Base-by-base conservation (phyloP, 2,888 invertebrate species). In the Bellardia pandia region DNA sequence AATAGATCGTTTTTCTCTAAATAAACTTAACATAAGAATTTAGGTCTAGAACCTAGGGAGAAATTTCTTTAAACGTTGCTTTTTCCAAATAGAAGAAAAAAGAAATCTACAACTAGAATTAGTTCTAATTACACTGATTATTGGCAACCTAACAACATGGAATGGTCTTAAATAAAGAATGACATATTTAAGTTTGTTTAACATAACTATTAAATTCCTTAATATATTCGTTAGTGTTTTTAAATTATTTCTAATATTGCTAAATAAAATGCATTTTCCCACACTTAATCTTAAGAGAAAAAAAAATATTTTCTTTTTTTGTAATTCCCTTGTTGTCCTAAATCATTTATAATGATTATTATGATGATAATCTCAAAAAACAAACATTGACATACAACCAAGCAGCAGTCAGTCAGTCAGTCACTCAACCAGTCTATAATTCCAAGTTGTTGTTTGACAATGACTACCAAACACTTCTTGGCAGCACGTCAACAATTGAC, bases 401-500 rank as follows among this genome's bases (percentile, higher is more conserved):
- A 64, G 48, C 48, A 64, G n/a, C 48, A 30, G 11, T 45, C 45
- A 13, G 68, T 48, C 78, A 58, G 68, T n/a, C 16, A 62, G 40
- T 53, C 51, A 82, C 0, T 53, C 42, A 76, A 62, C 30, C 53
- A 69, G 60, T 62, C 51, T 30, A 74, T 79, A 75, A 62, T 53
- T 74, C 6, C 68, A 51, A 51, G 58, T 78, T 72, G 58, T 74
- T 78, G 66, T 84, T 74, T 85, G 66, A 64, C 78, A 84, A 74
- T 78, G 72, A 51, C 79, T 53, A 66, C 80, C 75, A 85, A 79
- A 76, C 81, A 87, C 85, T 85, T 85, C 74, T 80, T 75, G 81
- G 85, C 87, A 85, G 87, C 85, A 87, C 75, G 74, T 87, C 87
- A 81, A 45, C 71, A 71, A 83, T 83, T 83, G 56, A 77, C 71